phyloP scores from a whole-genome alignment of 2,888 invertebrate genomes.

The Heteropelma amictum region DNA sequence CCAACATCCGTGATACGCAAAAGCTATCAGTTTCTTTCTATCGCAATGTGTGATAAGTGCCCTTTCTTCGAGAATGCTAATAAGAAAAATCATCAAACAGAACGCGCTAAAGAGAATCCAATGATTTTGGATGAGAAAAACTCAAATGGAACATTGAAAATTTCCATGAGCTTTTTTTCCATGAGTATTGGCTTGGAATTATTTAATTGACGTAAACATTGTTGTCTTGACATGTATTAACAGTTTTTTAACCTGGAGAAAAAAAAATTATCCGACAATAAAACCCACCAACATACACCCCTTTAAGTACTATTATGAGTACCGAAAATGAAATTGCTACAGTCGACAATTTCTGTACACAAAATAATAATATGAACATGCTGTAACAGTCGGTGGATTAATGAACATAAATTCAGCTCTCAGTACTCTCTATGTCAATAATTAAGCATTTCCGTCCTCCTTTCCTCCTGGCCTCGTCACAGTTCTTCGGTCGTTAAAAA shows the following conservation, averaged over 20 bases:
- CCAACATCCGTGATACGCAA: slow-evolving; percentile 2
- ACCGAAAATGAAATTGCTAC: neutral
- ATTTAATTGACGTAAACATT: too few species aligned
- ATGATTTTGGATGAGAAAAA: too few species aligned
- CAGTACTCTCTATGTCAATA: neutral
- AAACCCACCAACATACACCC: neutral
- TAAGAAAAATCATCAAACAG: neutral
- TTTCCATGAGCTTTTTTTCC: too few species aligned
- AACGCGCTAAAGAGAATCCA: neutral
- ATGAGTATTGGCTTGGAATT: too few species aligned
- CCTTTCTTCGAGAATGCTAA: neutral
- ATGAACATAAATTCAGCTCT: neutral
- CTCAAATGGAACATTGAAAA: too few species aligned
- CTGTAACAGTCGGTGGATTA: too few species aligned
- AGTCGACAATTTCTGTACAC: neutral
- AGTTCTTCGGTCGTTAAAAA: slow-evolving; percentile 23
- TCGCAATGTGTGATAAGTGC: neutral
- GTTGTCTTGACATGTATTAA: neutral
- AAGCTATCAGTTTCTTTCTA: neutral
- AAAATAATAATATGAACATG: too few species aligned
- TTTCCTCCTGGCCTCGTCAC: neutral
- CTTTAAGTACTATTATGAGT: too few species aligned
- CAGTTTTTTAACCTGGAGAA: neutral
- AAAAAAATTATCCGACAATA: neutral
- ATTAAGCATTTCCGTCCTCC: neutral